Conservation (phyloP, 2,113 vertebrate genomes). For the Xiphophorus maculatus region DNA sequence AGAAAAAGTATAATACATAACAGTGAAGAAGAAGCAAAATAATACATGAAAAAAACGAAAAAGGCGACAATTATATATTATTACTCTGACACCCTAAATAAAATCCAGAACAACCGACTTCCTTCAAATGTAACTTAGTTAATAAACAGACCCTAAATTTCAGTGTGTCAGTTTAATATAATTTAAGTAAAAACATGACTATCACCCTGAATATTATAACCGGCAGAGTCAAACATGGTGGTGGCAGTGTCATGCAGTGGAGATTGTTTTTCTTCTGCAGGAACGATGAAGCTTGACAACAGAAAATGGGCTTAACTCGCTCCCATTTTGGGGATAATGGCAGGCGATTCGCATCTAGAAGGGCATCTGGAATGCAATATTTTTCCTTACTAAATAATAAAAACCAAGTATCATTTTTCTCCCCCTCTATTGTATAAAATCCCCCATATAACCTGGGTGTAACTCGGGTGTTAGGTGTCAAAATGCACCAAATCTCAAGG, state of each 20-base stretch:
- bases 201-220: background rate
- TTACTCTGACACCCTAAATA: background rate
- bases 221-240: background rate
- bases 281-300: background rate
- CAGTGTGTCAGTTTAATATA: no score
- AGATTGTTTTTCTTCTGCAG: background rate
- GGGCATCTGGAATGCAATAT: no score
- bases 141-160: no score
- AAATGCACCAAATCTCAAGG: background rate
- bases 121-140: background rate
- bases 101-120: background rate
- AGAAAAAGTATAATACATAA: no score
- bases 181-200: background rate
- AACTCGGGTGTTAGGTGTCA: background rate
- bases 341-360: no score
- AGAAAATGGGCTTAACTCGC: background rate
- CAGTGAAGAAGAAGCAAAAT: no score
- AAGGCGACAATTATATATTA: background rate
- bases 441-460: background rate
- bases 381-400: background rate
- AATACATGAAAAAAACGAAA: background rate
- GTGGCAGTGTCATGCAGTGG: background rate
- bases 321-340: no score
- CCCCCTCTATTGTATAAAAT: background rate
- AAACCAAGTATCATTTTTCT: background rate